Evolutionary conservation across 2,888 invertebrate species (phyloP).

Genomic region (Mythimna albipuncta): DNA sequence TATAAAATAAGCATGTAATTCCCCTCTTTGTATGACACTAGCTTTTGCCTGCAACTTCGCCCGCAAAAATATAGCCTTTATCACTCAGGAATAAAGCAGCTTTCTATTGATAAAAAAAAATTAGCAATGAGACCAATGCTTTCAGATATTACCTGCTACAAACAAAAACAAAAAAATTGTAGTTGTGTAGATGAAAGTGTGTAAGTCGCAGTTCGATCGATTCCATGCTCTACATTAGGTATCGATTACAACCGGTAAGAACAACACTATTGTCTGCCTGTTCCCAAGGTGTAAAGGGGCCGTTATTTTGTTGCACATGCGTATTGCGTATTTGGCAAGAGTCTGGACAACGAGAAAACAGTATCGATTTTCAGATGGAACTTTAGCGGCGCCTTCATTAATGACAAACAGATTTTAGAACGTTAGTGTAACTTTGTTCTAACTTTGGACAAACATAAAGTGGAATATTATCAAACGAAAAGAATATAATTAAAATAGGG

Average conservation of each 20-base stretch:
- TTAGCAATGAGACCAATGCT: too few species aligned
- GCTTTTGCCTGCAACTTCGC: too few species aligned
- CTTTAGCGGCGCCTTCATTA: not conserved
- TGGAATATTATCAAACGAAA: too few species aligned
- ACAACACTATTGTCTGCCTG: slow-evolving; percentile 29
- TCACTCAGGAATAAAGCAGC: too few species aligned
- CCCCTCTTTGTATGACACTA: too few species aligned
- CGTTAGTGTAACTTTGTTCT: not conserved
- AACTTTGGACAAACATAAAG: not conserved
- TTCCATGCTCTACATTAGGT: not conserved
- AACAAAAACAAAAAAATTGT: too few species aligned
- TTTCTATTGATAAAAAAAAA: too few species aligned
- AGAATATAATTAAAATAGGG: too few species aligned
- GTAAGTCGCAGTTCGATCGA: not conserved
- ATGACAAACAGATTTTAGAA: not conserved
- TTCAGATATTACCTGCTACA: too few species aligned
- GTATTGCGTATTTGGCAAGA: slow-evolving; percentile 18
- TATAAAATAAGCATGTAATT: too few species aligned
- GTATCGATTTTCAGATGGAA: slow-evolving; percentile 34
- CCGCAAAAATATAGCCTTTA: too few species aligned
- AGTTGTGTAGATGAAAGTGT: too few species aligned
- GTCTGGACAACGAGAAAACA: not conserved
- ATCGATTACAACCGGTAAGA: slow-evolving; percentile 55
- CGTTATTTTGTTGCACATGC: slow-evolving; percentile 40
- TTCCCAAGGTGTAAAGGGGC: slow-evolving; percentile 31